Conservation (phyloP, 2,113 vertebrate genomes). For the Sylvilagus bachmani region DNA sequence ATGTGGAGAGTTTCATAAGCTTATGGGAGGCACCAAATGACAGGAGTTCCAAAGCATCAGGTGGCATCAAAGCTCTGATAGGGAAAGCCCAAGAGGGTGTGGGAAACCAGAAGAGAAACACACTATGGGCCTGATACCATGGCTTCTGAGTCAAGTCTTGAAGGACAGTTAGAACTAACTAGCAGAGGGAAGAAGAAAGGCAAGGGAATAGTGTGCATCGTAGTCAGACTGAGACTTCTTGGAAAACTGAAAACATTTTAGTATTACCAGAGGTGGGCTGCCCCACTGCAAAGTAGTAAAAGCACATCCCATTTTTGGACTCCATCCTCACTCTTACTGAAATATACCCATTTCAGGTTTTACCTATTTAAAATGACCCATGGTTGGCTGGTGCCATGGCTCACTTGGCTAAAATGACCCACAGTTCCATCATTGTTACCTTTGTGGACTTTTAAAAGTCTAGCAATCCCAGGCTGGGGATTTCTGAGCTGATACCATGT, state of each 20-base stretch:
- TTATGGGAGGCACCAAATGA: neutral
- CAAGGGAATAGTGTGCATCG: neutral
- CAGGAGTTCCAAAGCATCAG: neutral
- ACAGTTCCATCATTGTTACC: neutral
- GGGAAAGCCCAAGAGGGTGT: neutral
- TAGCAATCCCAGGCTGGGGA: neutral
- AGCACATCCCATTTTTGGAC: neutral
- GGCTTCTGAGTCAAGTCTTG: neutral
- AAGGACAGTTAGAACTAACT: neutral
- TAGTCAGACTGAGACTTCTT: neutral
- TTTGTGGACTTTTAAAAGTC: neutral
- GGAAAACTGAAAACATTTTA: neutral
- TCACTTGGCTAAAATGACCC: neutral
- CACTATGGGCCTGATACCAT: too few species aligned
- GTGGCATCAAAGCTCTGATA: neutral
- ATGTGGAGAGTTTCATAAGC: neutral
- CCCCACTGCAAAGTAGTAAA: neutral
- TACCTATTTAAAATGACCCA: neutral
- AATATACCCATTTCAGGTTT: neutral
- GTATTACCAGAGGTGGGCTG: neutral
- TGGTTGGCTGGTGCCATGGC: too few species aligned
- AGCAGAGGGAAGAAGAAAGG: neutral
- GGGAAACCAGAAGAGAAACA: neutral
- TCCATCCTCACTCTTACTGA: neutral
- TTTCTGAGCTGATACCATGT: neutral